A percentile compares a stretch with the other conserved stretches of the same genome.
phyloP scores from a whole-genome alignment of 2,797 vertebrate species.

The Gallinago stenura region DNA sequence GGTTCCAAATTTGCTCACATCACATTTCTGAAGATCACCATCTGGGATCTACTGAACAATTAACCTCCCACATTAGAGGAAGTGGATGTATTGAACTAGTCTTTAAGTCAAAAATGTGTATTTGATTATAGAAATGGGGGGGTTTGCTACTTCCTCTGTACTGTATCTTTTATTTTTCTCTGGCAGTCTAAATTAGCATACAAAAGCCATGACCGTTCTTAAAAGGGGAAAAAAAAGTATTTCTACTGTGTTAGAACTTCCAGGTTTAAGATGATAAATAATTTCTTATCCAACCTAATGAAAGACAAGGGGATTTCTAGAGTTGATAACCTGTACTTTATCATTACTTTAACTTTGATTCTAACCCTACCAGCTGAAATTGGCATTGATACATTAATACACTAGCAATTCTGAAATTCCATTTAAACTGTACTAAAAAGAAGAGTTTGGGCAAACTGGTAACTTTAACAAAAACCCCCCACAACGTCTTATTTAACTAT shows the following conservation, averaged over 20 bases:
- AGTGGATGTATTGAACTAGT: neutral
- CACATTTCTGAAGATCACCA: neutral
- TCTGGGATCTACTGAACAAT: neutral
- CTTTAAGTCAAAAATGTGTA: neutral
- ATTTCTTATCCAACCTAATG: neutral
- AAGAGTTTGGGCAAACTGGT: neutral
- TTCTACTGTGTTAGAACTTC: neutral
- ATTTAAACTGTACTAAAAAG: neutral
- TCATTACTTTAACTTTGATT: neutral
- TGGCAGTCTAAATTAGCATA: neutral
- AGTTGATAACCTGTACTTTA: neutral
- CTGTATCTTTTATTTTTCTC: neutral
- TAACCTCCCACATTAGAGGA: neutral
- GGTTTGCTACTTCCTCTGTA: neutral
- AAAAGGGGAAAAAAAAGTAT: neutral
- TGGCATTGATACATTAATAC: neutral
- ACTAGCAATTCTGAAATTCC: neutral
- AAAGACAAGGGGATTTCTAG: neutral
- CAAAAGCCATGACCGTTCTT: neutral
- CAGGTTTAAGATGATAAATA: neutral
- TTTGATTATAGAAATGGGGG: neutral
- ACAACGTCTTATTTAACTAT: neutral
- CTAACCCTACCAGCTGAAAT: neutral
- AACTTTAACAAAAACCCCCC: neutral
- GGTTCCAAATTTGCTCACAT: neutral